Conservation (phyloP, 2,888 invertebrate genomes). For the Drosophila anomalipes region DNA sequence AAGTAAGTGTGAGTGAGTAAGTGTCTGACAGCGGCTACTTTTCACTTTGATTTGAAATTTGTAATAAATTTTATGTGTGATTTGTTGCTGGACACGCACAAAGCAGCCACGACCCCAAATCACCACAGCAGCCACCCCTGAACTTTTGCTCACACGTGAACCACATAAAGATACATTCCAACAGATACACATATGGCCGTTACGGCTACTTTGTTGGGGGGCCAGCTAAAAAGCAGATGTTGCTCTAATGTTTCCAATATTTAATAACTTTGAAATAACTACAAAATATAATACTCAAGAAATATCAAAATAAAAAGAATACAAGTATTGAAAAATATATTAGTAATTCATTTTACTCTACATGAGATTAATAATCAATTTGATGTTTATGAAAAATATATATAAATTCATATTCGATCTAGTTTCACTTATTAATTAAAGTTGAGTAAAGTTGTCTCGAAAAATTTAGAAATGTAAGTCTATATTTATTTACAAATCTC, state of each 20-base stretch:
- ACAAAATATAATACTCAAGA: neutral
- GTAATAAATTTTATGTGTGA: constrained; percentile 80
- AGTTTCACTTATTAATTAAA: neutral
- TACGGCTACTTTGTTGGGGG: constrained; percentile 6
- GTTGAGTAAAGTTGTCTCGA: neutral
- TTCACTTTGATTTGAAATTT: constrained; percentile 81
- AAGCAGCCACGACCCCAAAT: neutral
- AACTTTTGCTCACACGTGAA: constrained; percentile 57
- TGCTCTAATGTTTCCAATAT: constrained; percentile 9
- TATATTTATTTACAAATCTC: neutral
- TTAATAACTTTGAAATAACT: constrained; percentile 10
- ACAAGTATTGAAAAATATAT: neutral
- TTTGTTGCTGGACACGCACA: constrained; percentile 61
- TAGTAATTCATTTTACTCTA: neutral
- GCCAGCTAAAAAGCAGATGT: constrained; percentile 18
- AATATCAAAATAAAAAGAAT: neutral
- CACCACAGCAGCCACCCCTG: neutral
- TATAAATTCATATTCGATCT: neutral
- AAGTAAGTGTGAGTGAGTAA: constrained; percentile 8
- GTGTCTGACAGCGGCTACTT: constrained; percentile 73
- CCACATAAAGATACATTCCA: constrained; percentile 71
- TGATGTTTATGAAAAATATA: too few species aligned
- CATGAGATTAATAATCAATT: too few species aligned
- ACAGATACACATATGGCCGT: constrained; percentile 71
- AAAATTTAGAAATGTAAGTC: neutral